Percentiles rank a stretch among this genome's conserved stretches.
Evolutionary conservation across 2,888 invertebrate species (phyloP).

Genomic region (Lasioglossum malachurum): DNA sequence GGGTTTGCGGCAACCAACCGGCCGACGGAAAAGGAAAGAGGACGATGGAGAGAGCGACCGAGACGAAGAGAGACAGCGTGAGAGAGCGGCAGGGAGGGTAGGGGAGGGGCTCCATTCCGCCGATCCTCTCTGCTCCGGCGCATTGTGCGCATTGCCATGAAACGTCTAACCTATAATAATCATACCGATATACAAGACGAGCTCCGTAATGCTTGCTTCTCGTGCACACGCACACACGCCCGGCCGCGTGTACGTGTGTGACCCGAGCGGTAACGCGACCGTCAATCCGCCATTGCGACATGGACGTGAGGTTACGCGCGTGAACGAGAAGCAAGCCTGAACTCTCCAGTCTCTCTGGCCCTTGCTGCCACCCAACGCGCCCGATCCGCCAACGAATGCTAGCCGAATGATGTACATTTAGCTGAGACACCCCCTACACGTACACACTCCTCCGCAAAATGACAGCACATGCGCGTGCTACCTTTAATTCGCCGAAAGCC

Average conservation of each 20-base stretch:
- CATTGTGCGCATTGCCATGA: constrained; percentile 57
- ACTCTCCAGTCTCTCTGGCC: background rate
- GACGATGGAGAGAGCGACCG: background rate
- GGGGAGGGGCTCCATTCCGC: constrained; percentile 58
- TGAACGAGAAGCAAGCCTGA: constrained; percentile 53
- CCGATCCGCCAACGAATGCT: constrained; percentile 29
- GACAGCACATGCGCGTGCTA: background rate
- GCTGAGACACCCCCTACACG: background rate
- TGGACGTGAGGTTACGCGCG: constrained; percentile 47
- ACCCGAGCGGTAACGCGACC: constrained; percentile 53
- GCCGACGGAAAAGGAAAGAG: constrained; percentile 4
- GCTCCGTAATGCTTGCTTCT: constrained; percentile 64
- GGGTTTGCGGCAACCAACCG: constrained; percentile 46
- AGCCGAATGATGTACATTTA: constrained; percentile 14
- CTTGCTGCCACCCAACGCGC: constrained; percentile 37
- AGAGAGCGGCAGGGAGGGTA: background rate
- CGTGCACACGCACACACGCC: constrained; percentile 63
- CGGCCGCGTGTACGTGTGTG: constrained; percentile 30
- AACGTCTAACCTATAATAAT: constrained; percentile 72
- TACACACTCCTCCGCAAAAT: background rate
- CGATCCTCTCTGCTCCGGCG: constrained; percentile 46
- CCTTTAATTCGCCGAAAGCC: background rate
- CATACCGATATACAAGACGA: constrained; percentile 66
- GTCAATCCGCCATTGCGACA: constrained; percentile 68
- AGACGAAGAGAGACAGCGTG: background rate